phyloP scores from a whole-genome alignment of 2,113 vertebrate genomes.

The Odontophorus gujanensis region DNA sequence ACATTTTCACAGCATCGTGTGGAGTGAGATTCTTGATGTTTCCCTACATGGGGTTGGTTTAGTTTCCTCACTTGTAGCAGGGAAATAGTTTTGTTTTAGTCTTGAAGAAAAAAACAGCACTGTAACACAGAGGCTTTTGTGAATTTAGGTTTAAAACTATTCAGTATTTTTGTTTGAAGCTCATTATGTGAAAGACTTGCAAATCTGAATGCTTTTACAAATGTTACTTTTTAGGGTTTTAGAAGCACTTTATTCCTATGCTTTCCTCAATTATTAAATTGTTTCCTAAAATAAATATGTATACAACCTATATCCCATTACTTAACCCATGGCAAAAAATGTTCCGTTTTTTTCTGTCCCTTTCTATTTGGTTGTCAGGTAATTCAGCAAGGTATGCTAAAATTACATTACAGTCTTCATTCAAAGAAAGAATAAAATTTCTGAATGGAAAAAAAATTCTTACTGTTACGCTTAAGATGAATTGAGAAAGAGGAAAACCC shows the following conservation, averaged over 20 bases:
- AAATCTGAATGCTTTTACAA: slow-evolving; percentile 34
- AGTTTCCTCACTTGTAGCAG: neutral
- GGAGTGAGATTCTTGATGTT: neutral
- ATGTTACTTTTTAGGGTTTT: neutral
- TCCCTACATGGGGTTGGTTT: neutral
- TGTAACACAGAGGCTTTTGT: neutral
- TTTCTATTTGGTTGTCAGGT: neutral
- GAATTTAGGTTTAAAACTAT: neutral
- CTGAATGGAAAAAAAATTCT: slow-evolving; percentile 49
- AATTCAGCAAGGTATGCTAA: slow-evolving; percentile 31
- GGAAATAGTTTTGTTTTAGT: neutral
- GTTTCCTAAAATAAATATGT: neutral
- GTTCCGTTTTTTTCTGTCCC: neutral
- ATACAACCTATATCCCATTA: neutral
- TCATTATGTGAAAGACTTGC: slow-evolving; percentile 67
- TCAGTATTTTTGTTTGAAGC: slow-evolving; percentile 35
- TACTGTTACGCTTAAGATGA: neutral
- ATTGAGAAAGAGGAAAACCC: neutral
- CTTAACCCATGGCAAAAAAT: neutral
- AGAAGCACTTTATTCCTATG: neutral
- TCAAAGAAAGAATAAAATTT: slow-evolving; percentile 20
- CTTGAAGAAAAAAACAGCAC: neutral
- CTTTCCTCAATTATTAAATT: neutral
- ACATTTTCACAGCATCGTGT: neutral
- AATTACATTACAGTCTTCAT: neutral